Conservation (phyloP, 2,888 invertebrate genomes). For the Hedya salicella region DNA sequence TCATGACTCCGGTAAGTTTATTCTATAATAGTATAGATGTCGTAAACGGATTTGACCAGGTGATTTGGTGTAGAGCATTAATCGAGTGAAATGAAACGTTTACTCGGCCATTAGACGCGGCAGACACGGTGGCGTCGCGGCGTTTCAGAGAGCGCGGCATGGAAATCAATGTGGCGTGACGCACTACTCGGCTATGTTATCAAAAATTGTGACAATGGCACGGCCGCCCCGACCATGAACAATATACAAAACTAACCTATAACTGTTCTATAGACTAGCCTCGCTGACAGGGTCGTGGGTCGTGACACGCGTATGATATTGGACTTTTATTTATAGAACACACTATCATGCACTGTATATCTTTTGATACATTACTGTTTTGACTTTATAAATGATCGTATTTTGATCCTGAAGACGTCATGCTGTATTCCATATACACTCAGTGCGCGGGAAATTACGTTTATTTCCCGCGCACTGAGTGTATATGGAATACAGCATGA, state of each 20-base stretch:
- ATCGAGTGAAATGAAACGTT: conserved; percentile 20
- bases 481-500: no score
- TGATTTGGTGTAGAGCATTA: conserved; percentile 6
- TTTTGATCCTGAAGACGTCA: no score
- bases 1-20: no score
- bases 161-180: conserved; percentile 43
- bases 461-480: no score
- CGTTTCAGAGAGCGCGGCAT: conserved; percentile 8
- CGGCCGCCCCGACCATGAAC: conserved; percentile 15
- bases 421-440: no score
- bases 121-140: conserved; percentile 34
- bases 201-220: conserved; percentile 32
- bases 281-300: background rate
- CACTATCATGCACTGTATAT: conserved; percentile 1
- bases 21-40: no score
- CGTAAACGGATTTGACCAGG: background rate
- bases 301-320: conserved; percentile 4
- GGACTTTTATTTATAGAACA: conserved; percentile 14
- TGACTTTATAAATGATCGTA: no score
- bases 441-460: no score
- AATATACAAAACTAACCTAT: conserved; percentile 6
- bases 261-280: conserved; percentile 2
- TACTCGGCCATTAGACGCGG: conserved; percentile 25
- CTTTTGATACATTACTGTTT: background rate
- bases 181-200: conserved; percentile 33